Evolutionary conservation across 1,140 invertebrate genomes (phyloP), one percentile per base, ranked within the genome.

Genomic region (Pseudoatta argentina): DNA sequence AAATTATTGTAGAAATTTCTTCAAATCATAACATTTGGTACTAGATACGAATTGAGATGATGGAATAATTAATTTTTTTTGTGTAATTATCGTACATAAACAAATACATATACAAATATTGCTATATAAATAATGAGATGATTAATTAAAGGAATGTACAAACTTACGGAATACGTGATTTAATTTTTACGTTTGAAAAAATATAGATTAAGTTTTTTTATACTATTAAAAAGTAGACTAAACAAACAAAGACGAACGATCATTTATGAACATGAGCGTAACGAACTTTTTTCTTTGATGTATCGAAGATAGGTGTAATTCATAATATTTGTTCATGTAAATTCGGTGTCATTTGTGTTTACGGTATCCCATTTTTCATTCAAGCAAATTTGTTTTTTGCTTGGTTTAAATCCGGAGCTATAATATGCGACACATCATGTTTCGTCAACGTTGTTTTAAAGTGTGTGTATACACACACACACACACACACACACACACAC

Each of bases 381-480:
- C 30, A 44, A 44, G n/a, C 34, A 67, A 44, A 14, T 39, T 44
- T n/a, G 10, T 21, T 44, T 8, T 39, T 39, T 39, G 64, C n/a
- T 63, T 14, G 16, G 12, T 14, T 30, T 27, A 10, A 8, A 3
- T 30, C 18, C 16, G 7, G 4, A 34, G 18, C 18, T 12, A 4
- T 57, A 21, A 44, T 5, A 7, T 21, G 51, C 34, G 51, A 48
- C 34, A 66, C 27, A 48, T 81, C 16, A 16, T 16, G 34, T 71
- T 21, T 59, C 34, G 21, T 82, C 55, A 30, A 39, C 39, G 61
- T 82, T 73, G n/a, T 83, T 27, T 73, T 30, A n/a, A 48, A 8
- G 24, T n/a, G n/a, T n/a, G n/a, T n/a, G n/a, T n/a, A n/a, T n/a
- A n/a, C n/a, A n/a, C n/a, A n/a, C n/a, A n/a, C n/a, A n/a, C n/a